phyloP scores from a whole-genome alignment of 2,797 vertebrate genomes.

The Sebastes itinus region DNA sequence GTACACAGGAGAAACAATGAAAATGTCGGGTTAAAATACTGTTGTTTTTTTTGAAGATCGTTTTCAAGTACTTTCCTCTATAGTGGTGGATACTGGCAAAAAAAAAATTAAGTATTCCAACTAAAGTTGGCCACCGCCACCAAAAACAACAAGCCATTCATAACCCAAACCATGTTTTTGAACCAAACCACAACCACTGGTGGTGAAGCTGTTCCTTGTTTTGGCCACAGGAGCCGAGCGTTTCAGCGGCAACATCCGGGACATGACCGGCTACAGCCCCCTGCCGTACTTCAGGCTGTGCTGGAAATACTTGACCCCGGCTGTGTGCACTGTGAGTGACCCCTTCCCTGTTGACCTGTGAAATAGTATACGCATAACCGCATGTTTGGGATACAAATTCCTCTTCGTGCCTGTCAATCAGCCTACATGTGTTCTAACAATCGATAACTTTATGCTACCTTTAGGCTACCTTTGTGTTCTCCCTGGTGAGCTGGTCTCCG shows the following conservation, averaged over 20 bases:
- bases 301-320: constrained; percentile 81
- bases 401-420: neutral
- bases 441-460: neutral
- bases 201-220: neutral
- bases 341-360: neutral
- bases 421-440: neutral
- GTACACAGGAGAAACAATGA: neutral
- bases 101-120: neutral
- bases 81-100: neutral
- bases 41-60: no score
- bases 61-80: neutral
- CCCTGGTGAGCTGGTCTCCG: constrained; percentile 77
- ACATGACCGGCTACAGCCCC: constrained; percentile 78
- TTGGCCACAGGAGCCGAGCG: constrained; percentile 75
- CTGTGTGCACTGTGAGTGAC: constrained; percentile 79
- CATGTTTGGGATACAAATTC: neutral
- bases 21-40: neutral
- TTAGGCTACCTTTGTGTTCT: constrained; percentile 79
- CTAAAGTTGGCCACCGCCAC: neutral
- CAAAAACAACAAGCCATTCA: neutral
- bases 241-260: constrained; percentile 77
- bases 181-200: constrained; percentile 11
- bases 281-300: constrained; percentile 74
- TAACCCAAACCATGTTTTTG: neutral
- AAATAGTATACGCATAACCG: neutral